Conservation (phyloP, 2,888 invertebrate genomes). For the Neocrepidodera transversa region DNA sequence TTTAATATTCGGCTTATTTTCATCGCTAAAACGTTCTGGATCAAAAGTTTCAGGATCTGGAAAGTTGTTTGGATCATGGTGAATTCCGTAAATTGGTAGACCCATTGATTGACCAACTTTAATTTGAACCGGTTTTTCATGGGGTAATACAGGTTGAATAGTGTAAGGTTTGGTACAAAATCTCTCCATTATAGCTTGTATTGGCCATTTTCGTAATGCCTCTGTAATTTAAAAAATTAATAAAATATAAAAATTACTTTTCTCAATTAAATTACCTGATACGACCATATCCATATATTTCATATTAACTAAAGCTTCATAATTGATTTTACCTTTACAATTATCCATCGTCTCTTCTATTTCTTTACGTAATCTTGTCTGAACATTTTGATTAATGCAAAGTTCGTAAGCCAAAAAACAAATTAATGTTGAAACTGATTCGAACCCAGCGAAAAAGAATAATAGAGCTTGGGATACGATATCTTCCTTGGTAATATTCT, state of each 20-base stretch:
- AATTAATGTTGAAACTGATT: constrained; percentile 60
- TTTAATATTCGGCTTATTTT: constrained; percentile 58
- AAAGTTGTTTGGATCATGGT: constrained; percentile 59
- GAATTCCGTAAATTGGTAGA: constrained; percentile 57
- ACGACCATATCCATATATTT: constrained; percentile 69
- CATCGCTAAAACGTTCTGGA: constrained; percentile 56
- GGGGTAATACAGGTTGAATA: constrained; percentile 43
- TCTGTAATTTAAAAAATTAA: constrained; percentile 12
- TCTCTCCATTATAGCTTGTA: constrained; percentile 56
- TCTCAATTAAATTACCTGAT: too few species aligned
- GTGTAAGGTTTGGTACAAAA: constrained; percentile 62
- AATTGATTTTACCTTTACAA: constrained; percentile 57
- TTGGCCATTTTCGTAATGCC: constrained; percentile 43
- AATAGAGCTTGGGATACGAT: constrained; percentile 64
- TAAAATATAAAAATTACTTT: too few species aligned
- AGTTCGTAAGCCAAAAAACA: constrained; percentile 66
- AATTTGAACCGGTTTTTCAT: constrained; percentile 45
- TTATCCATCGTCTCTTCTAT: constrained; percentile 37
- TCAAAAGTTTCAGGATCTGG: constrained; percentile 62
- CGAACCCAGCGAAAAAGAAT: constrained; percentile 65
- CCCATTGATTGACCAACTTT: constrained; percentile 51
- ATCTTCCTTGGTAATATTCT: constrained; percentile 51
- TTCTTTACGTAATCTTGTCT: constrained; percentile 63
- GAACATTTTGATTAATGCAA: constrained; percentile 66
- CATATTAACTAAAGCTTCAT: constrained; percentile 62